phyloP scores from a whole-genome alignment of 92 coral and sea anemone species.

The Hydrozoanthus gracilis region DNA sequence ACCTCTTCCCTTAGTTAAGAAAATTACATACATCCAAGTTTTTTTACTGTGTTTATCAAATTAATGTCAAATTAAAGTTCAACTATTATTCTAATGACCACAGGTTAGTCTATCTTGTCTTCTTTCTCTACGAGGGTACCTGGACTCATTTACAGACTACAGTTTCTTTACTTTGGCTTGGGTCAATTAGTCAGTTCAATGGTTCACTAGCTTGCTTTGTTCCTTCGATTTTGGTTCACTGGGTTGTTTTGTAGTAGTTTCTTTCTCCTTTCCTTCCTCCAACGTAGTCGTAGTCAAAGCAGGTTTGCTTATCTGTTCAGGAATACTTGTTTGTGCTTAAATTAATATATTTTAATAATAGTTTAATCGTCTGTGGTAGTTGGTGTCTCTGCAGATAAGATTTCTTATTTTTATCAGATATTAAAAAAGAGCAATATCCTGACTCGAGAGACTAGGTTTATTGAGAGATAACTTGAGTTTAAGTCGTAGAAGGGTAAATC shows the following conservation, averaged over 20 bases:
- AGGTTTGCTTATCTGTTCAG: background rate
- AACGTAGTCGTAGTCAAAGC: background rate
- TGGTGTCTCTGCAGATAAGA: background rate
- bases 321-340: background rate
- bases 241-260: background rate
- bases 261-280: conserved; percentile 1
- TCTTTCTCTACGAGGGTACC: background rate
- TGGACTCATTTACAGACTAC: background rate
- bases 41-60: conserved; percentile 1
- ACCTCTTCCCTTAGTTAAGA: no score
- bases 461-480: no score
- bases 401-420: background rate
- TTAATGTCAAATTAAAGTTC: background rate
- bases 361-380: background rate
- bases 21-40: background rate
- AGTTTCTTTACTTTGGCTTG: background rate
- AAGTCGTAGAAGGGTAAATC: no score
- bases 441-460: no score
- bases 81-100: conserved; percentile 6
- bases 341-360: background rate
- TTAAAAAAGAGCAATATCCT: background rate
- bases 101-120: background rate
- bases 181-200: background rate
- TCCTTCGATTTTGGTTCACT: conserved; percentile 1
- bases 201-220: background rate